Conservation (phyloP, 37 sponge, comb jelly and placozoan genomes). For the Beroe ovata region DNA sequence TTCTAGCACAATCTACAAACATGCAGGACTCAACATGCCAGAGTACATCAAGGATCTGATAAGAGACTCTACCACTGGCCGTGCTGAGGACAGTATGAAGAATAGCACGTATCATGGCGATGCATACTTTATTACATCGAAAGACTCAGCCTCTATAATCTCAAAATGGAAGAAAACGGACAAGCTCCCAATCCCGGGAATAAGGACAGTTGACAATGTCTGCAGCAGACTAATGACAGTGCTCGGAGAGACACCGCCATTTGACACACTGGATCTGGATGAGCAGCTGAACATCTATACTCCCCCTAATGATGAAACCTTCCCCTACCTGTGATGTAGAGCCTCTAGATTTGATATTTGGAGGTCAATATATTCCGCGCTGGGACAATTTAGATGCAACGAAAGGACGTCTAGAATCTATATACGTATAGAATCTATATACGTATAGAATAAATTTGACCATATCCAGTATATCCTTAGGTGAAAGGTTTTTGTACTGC, state of each 20-base stretch:
- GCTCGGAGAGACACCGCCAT: background rate
- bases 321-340: too few relatives aligned
- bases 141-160: background rate
- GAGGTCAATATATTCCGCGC: too few relatives aligned
- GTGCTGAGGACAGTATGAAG: background rate
- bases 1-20: background rate
- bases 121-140: background rate
- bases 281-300: background rate
- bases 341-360: too few relatives aligned
- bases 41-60: background rate
- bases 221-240: background rate
- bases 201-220: background rate
- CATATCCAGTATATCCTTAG: background rate
- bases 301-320: too few relatives aligned
- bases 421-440: too few relatives aligned
- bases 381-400: too few relatives aligned
- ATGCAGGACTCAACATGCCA: background rate
- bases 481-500: too few relatives aligned
- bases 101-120: background rate
- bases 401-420: too few relatives aligned
- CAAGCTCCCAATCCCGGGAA: background rate
- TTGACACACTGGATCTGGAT: background rate
- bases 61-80: background rate
- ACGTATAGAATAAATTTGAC: background rate
- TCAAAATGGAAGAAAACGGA: background rate